Percentiles rank a stretch among this genome's conserved stretches.
phyloP scores from a whole-genome alignment of 2,888 invertebrate species.

The Lepidocyrtinus sp. region DNA sequence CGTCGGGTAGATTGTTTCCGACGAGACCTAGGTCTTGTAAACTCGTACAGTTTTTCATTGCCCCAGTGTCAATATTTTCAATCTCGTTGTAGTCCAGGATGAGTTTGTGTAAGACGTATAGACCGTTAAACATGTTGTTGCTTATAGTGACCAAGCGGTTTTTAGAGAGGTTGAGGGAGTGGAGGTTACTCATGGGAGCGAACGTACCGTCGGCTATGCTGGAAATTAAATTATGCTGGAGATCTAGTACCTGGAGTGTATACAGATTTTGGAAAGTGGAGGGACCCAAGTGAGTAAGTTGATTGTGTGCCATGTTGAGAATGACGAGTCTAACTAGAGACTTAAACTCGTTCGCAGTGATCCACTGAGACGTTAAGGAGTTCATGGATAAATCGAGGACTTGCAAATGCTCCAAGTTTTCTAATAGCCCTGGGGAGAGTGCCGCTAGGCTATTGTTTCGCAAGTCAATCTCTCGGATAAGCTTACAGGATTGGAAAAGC shows the following conservation, averaged over 20 bases:
- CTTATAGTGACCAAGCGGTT: conserved; percentile 82
- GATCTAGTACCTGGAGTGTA: conserved; percentile 80
- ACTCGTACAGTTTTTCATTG: conserved; percentile 84
- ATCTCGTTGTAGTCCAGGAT: conserved; percentile 84
- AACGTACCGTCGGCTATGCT: conserved; percentile 82
- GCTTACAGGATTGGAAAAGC: conserved; percentile 82
- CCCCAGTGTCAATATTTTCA: conserved; percentile 79
- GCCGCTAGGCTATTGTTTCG: conserved; percentile 85
- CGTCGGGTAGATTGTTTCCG: conserved; percentile 81
- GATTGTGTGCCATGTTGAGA: conserved; percentile 83
- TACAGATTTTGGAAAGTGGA: conserved; percentile 83
- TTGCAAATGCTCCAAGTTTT: conserved; percentile 80
- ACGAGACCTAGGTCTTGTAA: conserved; percentile 84
- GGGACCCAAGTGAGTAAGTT: conserved; percentile 81
- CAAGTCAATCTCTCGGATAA: conserved; percentile 81
- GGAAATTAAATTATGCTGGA: conserved; percentile 80
- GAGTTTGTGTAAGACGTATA: conserved; percentile 82
- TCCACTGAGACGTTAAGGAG: conserved; percentile 84
- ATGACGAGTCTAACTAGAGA: conserved; percentile 82
- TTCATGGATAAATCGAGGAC: conserved; percentile 83
- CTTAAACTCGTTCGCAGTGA: conserved; percentile 84
- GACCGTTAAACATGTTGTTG: conserved; percentile 80
- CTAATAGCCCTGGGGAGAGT: conserved; percentile 82
- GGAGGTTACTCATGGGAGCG: conserved; percentile 82
- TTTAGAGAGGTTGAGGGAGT: conserved; percentile 82